phyloP scores from a whole-genome alignment of 2,888 invertebrate species.

The Ypsolopha scabrella region DNA sequence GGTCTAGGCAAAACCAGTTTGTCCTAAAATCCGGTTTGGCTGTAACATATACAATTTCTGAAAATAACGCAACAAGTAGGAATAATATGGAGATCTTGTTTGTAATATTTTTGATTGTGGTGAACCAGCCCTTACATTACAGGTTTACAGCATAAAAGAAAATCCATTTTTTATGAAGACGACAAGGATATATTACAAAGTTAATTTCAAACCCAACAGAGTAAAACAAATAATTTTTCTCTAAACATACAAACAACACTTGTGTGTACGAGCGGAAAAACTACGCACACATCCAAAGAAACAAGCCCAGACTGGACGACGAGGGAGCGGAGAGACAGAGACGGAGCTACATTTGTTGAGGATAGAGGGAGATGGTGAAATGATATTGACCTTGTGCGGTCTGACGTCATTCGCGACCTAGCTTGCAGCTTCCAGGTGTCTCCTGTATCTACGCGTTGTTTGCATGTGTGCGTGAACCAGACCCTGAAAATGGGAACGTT shows the following conservation, averaged over 20 bases:
- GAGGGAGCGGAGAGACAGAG: slow-evolving; percentile 34
- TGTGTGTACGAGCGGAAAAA: slow-evolving; percentile 4
- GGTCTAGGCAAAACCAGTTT: no score
- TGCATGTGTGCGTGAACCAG: slow-evolving; percentile 13
- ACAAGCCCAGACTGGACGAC: slow-evolving; percentile 45
- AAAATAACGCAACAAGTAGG: no score
- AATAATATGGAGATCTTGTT: no score
- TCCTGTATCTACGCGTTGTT: slow-evolving; percentile 15
- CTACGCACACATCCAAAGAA: slow-evolving; percentile 32
- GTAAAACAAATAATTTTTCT: background rate
- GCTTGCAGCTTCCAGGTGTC: slow-evolving; percentile 48
- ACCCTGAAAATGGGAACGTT: slow-evolving; percentile 9
- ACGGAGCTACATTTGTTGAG: slow-evolving; percentile 14
- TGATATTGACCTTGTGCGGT: slow-evolving; percentile 66
- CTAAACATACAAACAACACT: background rate
- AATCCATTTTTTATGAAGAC: background rate
- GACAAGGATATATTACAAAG: background rate
- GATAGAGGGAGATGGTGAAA: slow-evolving; percentile 27
- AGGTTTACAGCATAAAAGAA: no score
- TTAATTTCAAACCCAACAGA: background rate
- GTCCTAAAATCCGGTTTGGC: no score
- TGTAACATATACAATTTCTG: no score
- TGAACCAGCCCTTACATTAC: no score
- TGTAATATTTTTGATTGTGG: no score
- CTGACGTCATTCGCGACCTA: slow-evolving; percentile 74